Evolutionary conservation across 2,113 vertebrate species (phyloP).

Genomic region (Dascyllus trimaculatus): DNA sequence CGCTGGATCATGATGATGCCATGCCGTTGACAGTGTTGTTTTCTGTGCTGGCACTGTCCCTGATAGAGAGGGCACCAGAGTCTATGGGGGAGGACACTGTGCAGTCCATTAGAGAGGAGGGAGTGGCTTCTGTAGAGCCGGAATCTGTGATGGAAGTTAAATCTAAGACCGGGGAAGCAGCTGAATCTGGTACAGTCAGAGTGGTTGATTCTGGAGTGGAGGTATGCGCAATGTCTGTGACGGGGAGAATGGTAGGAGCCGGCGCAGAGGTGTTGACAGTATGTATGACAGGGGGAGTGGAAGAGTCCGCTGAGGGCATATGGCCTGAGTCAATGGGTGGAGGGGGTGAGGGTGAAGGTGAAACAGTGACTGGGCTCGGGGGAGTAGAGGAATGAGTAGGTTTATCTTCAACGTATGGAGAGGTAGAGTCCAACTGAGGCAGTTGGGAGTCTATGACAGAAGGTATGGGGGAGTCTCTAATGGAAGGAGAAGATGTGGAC

Average conservation of each 20-base stretch:
- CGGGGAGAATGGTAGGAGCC: slow-evolving; percentile 45
- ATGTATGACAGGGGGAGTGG: slow-evolving; percentile 19
- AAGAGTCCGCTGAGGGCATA: slow-evolving; percentile 28
- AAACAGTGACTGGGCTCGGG: slow-evolving; percentile 1
- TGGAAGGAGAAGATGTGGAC: slow-evolving; percentile 5
- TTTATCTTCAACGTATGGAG: slow-evolving; percentile 42
- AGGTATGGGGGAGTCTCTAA: slow-evolving; percentile 38
- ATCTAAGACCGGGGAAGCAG: slow-evolving; percentile 44
- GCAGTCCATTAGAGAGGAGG: slow-evolving; percentile 63
- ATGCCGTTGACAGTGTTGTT: slow-evolving; percentile 87
- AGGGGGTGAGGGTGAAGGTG: slow-evolving; percentile 36
- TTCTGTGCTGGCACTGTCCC: slow-evolving; percentile 83
- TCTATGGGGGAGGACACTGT: slow-evolving; percentile 83
- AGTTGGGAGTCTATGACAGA: slow-evolving; percentile 30
- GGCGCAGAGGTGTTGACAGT: slow-evolving; percentile 5
- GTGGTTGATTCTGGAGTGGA: slow-evolving; percentile 48
- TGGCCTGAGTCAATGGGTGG: slow-evolving; percentile 58
- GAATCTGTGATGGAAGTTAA: slow-evolving; percentile 55
- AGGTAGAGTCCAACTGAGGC: slow-evolving; percentile 45
- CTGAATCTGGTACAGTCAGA: slow-evolving; percentile 46
- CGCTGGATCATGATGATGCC: slow-evolving; percentile 82
- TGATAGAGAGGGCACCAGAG: slow-evolving; percentile 72
- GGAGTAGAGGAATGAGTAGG: slow-evolving; percentile 18
- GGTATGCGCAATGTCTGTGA: slow-evolving; percentile 60
- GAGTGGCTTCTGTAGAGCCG: slow-evolving; percentile 42